Evolutionary conservation across 2,113 vertebrate genomes (phyloP).

Genomic region (Colistium nudipinnis): DNA sequence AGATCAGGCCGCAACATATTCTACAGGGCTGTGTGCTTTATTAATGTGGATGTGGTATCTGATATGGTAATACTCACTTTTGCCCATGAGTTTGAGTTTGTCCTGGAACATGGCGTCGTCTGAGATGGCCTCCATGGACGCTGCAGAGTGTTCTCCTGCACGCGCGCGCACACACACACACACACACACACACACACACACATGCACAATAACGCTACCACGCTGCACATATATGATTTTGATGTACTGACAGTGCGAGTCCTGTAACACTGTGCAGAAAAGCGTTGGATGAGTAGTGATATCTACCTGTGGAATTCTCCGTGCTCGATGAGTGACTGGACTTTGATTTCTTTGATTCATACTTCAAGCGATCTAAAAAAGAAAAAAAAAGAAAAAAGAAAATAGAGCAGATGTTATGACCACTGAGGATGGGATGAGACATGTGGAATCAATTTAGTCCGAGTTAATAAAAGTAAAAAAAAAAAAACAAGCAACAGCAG

Average conservation of each 20-base stretch:
- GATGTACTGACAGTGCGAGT: not conserved
- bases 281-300: conserved; percentile 50
- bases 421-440: conserved; percentile 32
- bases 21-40: no score
- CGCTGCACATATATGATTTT: conserved; percentile 5
- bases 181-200: conserved; percentile 22
- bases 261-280: conserved; percentile 19
- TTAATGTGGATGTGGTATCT: not conserved
- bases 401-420: conserved; percentile 73
- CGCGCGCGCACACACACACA: not conserved
- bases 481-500: not conserved
- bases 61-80: conserved; percentile 85
- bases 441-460: conserved; percentile 30
- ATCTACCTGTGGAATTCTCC: conserved; percentile 81
- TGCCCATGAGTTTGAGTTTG: conserved; percentile 98
- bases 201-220: conserved; percentile 40
- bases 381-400: conserved; percentile 83
- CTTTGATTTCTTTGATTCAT: conserved; percentile 95
- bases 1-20: no score
- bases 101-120: conserved; percentile 98
- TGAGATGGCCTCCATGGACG: conserved; percentile 83
- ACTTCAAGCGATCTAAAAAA: conserved; percentile 96
- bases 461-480: conserved; percentile 6
- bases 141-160: conserved; percentile 82
- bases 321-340: conserved; percentile 80